phyloP scores from a whole-genome alignment of 2,888 invertebrate species.

The Eucriotettix oculatus region DNA sequence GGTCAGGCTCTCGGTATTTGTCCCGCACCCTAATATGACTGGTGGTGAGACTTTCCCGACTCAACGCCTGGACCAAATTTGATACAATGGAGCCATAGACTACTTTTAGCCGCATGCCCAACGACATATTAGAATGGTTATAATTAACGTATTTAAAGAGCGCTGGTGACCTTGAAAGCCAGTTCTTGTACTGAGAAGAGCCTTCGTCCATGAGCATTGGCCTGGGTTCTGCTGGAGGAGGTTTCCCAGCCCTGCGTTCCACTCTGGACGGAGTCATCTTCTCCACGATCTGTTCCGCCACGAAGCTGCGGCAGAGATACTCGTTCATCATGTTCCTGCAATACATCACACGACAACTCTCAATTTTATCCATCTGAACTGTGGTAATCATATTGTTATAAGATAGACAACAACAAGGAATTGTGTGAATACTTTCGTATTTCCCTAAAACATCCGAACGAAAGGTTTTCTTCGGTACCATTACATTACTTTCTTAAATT shows the following conservation, averaged over 20 bases:
- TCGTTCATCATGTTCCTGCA: conserved; percentile 59
- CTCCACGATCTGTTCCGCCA: conserved; percentile 53
- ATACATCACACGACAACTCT: neutral
- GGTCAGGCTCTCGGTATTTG: too few species aligned
- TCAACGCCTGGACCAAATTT: too few species aligned
- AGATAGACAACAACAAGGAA: neutral
- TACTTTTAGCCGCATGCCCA: too few species aligned
- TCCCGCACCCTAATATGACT: too few species aligned
- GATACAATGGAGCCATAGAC: too few species aligned
- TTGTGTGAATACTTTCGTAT: too few species aligned
- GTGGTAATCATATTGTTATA: neutral
- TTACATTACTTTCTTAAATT: too few species aligned
- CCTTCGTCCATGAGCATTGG: conserved; percentile 46
- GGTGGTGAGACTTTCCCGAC: too few species aligned
- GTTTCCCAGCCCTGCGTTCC: neutral
- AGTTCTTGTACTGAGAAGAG: conserved; percentile 53
- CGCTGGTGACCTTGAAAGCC: conserved; percentile 48
- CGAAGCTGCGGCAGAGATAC: conserved; percentile 54
- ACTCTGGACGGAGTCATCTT: conserved; percentile 28
- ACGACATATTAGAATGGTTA: too few species aligned
- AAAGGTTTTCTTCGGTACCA: too few species aligned
- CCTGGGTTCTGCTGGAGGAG: neutral
- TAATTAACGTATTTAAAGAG: too few species aligned
- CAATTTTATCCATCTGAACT: neutral
- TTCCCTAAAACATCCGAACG: too few species aligned